These are phyloP conservation scores for Lacerta agilis DNA, from an alignment of 2,797 vertebrate species.

Conservation along the genomic window DNA sequence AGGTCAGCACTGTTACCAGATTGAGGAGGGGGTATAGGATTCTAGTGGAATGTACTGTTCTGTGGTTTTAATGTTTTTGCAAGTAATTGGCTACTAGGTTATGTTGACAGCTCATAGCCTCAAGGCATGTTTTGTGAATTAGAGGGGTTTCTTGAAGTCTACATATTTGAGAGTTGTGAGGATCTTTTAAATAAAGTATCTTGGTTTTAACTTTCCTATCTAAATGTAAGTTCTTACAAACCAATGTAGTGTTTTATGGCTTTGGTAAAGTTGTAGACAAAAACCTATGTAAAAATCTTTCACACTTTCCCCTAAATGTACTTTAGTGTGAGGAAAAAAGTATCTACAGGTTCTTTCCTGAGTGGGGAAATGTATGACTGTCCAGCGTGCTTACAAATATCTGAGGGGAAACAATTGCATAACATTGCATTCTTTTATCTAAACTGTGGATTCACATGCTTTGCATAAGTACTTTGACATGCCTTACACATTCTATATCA, in stretches of 20 bases:
- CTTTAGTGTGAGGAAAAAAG: neutral
- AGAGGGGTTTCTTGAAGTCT: neutral
- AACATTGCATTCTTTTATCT: neutral
- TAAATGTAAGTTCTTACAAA: neutral
- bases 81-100: neutral
- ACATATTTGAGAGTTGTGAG: neutral
- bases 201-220: neutral
- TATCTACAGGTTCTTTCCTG: neutral
- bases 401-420: neutral
- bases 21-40: neutral
- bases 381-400: neutral
- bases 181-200: neutral
- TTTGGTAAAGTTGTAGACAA: neutral
- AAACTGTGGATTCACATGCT: neutral
- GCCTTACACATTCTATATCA: neutral
- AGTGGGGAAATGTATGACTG: neutral
- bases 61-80: neutral
- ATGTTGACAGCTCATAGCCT: neutral
- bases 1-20: too few species aligned
- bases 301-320: neutral
- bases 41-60: neutral
- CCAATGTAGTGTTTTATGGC: neutral
- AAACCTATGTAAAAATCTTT: neutral
- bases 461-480: neutral
- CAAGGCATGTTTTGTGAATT: neutral